Conservation (phyloP, 2,113 vertebrate species). For the Furnarius figulus region DNA sequence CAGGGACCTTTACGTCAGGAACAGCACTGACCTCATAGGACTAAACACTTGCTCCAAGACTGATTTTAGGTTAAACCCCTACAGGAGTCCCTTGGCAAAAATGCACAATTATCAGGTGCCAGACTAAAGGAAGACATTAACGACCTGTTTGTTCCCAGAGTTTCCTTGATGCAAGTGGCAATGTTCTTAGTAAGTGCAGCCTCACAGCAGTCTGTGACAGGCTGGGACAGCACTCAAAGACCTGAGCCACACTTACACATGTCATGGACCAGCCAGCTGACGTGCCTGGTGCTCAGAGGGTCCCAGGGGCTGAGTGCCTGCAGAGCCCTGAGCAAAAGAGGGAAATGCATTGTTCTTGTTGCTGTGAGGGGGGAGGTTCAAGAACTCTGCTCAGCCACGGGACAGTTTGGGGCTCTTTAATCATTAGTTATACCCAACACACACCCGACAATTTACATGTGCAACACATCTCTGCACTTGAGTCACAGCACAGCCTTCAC, state of each 20-base stretch:
- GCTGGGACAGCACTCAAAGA: not conserved
- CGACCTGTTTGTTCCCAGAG: not conserved
- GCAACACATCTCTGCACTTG: not conserved
- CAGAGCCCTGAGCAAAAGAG: not conserved
- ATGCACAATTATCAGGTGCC: not conserved
- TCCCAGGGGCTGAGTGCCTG: conserved; percentile 30
- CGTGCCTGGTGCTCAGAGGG: not conserved
- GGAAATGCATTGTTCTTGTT: not conserved
- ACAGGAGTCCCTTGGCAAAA: not conserved
- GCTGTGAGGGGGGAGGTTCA: not conserved
- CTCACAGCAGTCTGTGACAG: not conserved
- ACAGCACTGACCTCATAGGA: not conserved
- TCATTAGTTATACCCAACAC: not conserved
- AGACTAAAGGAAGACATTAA: not conserved
- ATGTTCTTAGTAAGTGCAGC: not conserved
- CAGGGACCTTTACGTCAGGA: not conserved
- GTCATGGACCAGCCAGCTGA: not conserved
- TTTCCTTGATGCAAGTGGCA: not conserved
- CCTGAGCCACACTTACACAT: not conserved
- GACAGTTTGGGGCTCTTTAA: conserved; percentile 63
- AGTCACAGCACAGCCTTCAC: conserved; percentile 64
- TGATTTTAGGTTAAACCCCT: not conserved
- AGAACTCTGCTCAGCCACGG: conserved; percentile 57
- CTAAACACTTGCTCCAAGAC: not conserved
- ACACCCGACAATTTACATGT: not conserved